Base-by-base conservation (phyloP, 23 tunicate species). In the Diplosoma virens region DNA sequence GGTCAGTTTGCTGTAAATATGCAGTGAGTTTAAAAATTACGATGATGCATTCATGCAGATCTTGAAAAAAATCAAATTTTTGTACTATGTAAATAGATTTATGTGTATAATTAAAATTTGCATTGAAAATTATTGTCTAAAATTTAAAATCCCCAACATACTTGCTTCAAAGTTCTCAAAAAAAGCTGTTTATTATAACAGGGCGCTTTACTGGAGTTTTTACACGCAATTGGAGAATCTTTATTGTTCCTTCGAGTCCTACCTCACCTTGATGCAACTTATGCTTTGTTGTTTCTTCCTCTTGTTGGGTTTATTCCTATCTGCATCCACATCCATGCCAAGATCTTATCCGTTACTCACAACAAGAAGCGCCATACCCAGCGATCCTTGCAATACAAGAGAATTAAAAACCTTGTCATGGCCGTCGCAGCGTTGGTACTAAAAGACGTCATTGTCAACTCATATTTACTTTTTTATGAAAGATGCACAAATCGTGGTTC, bases 201-300 rank as follows among this genome's bases (percentile, higher is more conserved):
- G 97, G 86, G 97, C 2, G 75, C 79, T 18, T 16, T 84, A 14
- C 82, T 69, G 73, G 97, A 90, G 33, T 28, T 81, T 2, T 46
- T 90, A 14, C 82, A 80, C 33, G 83, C 86, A 24, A 21, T 85
- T 37, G 97, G 97, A 11, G 72, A 86, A 33, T 79, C 82, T 23
- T 41, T 84, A 11, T 60, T 90, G 27, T 33, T 90, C 22, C 16
- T 90, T 3, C 75, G 58, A 25, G 97, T 90, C 32, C 41, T 90
- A 0, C 97, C 97, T 21, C 30, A 56, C 23, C 26, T 90, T 60
- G 97, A 90, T 78, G 87, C 84, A 25, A 84, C 90, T 3, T 25
- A 59, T 24, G 86, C 86, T 14, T 11, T 75, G 20, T 58, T 84
- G 24, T 36, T 73, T 25, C 27, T 90, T 25, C 89, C 97, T 1